Evolutionary conservation across 2,113 vertebrate species (phyloP), one percentile per base, ranked within the genome.

Genomic region (Heterocephalus glaber): DNA sequence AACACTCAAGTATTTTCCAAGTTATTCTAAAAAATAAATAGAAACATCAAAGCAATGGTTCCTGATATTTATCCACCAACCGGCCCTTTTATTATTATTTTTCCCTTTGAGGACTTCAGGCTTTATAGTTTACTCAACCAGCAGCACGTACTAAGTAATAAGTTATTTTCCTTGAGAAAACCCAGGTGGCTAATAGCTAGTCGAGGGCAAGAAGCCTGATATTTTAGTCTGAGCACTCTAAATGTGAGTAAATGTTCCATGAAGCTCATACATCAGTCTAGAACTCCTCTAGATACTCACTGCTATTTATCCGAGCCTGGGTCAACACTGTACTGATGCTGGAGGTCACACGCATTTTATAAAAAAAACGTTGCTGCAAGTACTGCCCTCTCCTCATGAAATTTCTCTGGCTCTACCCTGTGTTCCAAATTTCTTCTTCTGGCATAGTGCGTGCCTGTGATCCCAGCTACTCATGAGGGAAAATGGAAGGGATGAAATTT

Each of bases 21-120:
- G 81, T 63, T 89, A 95, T 81, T 93, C 93, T 84, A 8, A 63
- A 93, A 91, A 97, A 82, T 49, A 83, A 94, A 92, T 5, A 5
- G 8, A 91, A 76, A 52, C 26, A 92, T 74, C 74, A 92, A 81
- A 92, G 56, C 52, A 84, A n/a, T 38, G 26, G 19, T 58, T 63
- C 76, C 61, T 95, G 66, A 58, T 47, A 80, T 33, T 92, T 76
- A 95, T 63, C 52, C 30, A 95, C 63, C 85, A 94, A 84, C 6
- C 82, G 38, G 16, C 13, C 12, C 7, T 94, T 72, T 89, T 76
- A 60, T 68, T 84, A 38, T 60, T 56, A 35, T 68, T 81, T 74
- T 86, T 85, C 76, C 60, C 94, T 41, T 89, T 92, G 68, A 96
- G 66, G 35, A 89, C 28, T 81, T 91, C n/a, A 63, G 49, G 11